Conservation (phyloP, 2,888 invertebrate species). For the Pimpla rufipes region DNA sequence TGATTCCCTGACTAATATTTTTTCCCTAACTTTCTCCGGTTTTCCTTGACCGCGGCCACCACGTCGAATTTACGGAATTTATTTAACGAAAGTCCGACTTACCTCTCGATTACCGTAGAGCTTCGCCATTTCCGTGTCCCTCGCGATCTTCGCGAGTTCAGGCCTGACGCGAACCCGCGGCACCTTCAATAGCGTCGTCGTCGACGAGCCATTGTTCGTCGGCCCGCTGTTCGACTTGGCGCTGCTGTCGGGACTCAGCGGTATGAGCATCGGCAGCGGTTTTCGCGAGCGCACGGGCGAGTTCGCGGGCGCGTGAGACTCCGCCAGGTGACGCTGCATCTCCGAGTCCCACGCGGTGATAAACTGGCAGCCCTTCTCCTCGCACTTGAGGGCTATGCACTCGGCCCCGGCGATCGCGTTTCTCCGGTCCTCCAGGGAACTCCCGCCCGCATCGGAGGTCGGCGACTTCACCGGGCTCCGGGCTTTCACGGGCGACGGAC, state of each 20-base stretch:
- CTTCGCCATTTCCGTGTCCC: conserved; percentile 81
- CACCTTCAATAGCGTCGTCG: conserved; percentile 79
- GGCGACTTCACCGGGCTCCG: conserved; percentile 63
- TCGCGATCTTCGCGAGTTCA: conserved; percentile 82
- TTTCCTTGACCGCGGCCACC: too few species aligned
- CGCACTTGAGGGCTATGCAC: conserved; percentile 85
- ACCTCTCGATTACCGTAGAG: conserved; percentile 81
- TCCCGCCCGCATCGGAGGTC: conserved; percentile 60
- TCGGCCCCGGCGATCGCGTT: conserved; percentile 84
- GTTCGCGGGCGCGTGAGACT: conserved; percentile 77
- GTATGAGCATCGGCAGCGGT: conserved; percentile 83
- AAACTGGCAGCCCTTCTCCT: conserved; percentile 87
- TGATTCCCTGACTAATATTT: too few species aligned
- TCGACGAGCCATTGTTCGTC: conserved; percentile 67
- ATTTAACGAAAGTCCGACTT: too few species aligned
- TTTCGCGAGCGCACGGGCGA: conserved; percentile 76
- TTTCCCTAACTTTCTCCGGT: too few species aligned
- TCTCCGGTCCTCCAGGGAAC: conserved; percentile 73
- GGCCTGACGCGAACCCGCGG: conserved; percentile 82
- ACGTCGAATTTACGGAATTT: too few species aligned
- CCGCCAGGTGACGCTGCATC: conserved; percentile 85
- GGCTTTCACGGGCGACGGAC: conserved; percentile 33
- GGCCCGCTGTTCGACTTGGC: conserved; percentile 67
- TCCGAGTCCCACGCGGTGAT: conserved; percentile 88
- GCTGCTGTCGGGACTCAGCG: conserved; percentile 76